phyloP scores from a whole-genome alignment of 1,140 invertebrate genomes.

The Zaprionus capensis region DNA sequence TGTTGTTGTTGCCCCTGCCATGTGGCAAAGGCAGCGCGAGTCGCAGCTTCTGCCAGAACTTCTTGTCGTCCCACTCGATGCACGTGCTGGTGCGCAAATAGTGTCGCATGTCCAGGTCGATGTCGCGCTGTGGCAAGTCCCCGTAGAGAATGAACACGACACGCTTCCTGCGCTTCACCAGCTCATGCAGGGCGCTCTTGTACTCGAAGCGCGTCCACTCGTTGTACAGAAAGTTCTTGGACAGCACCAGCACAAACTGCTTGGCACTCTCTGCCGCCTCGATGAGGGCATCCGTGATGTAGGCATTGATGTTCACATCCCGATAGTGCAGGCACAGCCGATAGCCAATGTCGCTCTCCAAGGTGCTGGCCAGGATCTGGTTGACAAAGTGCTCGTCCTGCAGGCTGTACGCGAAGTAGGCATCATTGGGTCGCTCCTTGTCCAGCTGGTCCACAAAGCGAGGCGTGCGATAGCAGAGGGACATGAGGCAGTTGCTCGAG shows the following conservation, averaged over 20 bases:
- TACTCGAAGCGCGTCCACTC: slow-evolving; percentile 98
- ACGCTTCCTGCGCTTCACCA: slow-evolving; percentile 91
- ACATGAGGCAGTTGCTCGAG: slow-evolving; percentile 89
- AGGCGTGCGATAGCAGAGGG: slow-evolving; percentile 92
- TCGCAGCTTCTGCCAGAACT: slow-evolving; percentile 97
- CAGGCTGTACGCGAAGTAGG: slow-evolving; percentile 95
- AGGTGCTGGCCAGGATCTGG: slow-evolving; percentile 91
- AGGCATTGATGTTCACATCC: slow-evolving; percentile 92
- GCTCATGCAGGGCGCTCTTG: slow-evolving; percentile 95
- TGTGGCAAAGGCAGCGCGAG: slow-evolving; percentile 91
- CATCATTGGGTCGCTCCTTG: slow-evolving; percentile 94
- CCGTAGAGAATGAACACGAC: slow-evolving; percentile 94
- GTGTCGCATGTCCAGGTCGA: slow-evolving; percentile 94
- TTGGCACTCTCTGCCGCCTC: slow-evolving; percentile 95
- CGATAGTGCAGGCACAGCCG: slow-evolving; percentile 93
- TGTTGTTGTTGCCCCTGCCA: slow-evolving; percentile 83
- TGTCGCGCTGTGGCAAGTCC: slow-evolving; percentile 92
- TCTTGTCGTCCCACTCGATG: slow-evolving; percentile 95
- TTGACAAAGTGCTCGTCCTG: slow-evolving; percentile 95
- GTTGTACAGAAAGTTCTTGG: slow-evolving; percentile 96
- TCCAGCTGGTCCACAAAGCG: slow-evolving; percentile 90
- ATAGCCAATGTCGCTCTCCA: slow-evolving; percentile 92
- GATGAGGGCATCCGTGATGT: slow-evolving; percentile 94
- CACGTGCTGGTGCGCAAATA: slow-evolving; percentile 95
- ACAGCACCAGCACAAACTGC: slow-evolving; percentile 94